Conservation (phyloP, 1,140 invertebrate species). For the Penaeus japonicus region DNA sequence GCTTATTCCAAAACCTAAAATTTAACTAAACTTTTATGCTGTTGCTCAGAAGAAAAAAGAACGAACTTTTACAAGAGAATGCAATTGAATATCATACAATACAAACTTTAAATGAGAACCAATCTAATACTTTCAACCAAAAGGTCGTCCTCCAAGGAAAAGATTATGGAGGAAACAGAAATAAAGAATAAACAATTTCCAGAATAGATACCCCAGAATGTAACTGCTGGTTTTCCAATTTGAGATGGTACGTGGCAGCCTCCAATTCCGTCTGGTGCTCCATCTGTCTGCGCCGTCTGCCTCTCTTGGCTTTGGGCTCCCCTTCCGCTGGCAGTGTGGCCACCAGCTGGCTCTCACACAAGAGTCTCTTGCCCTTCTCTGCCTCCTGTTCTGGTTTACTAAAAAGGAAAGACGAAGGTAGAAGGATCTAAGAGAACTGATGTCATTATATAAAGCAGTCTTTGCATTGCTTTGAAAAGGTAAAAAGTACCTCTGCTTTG, state of each 20-base stretch:
- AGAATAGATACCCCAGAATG: background rate
- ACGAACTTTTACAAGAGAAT: background rate
- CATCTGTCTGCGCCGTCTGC: constrained; percentile 18
- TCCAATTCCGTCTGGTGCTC: constrained; percentile 31
- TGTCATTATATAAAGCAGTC: background rate
- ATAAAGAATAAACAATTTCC: background rate
- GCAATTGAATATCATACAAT: too few species aligned
- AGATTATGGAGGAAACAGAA: background rate
- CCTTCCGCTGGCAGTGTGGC: background rate
- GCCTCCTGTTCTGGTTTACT: constrained; percentile 27
- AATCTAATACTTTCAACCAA: too few species aligned
- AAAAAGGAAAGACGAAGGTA: background rate
- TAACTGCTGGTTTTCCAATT: constrained; percentile 34
- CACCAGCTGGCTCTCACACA: background rate
- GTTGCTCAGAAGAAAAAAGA: background rate
- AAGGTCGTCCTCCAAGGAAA: background rate
- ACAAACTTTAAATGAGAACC: too few species aligned
- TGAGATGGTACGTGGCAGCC: constrained; percentile 39
- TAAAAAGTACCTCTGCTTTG: too few species aligned
- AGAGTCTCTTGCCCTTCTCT: background rate
- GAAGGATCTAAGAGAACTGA: background rate
- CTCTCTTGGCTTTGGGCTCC: constrained; percentile 20
- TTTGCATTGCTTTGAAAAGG: too few species aligned
- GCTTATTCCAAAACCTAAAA: background rate
- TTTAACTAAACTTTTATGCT: background rate